A percentile compares a stretch with the other conserved stretches of the same genome.
Conservation (phyloP, 2,888 invertebrate genomes). For the Plebejus anna region DNA sequence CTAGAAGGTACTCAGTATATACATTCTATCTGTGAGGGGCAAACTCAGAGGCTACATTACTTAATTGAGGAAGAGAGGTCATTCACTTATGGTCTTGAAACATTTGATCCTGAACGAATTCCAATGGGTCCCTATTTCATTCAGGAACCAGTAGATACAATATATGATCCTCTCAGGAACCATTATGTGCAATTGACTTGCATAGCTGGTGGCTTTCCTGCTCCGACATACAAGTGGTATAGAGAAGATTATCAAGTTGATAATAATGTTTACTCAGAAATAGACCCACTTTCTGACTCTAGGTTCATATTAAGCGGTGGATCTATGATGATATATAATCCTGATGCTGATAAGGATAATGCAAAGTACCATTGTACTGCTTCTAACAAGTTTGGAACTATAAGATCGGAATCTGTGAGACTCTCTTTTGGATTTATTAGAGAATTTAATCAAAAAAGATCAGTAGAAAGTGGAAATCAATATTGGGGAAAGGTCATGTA, state of each 20-base stretch:
- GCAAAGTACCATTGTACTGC: conserved; percentile 96
- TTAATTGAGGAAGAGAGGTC: conserved; percentile 86
- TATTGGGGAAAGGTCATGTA: conserved; percentile 96
- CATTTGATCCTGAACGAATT: conserved; percentile 88
- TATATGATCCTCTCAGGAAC: conserved; percentile 88
- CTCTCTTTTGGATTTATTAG: conserved; percentile 94
- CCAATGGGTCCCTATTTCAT: conserved; percentile 94
- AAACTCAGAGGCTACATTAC: conserved; percentile 85
- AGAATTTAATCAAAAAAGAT: conserved; percentile 93
- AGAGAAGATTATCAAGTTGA: conserved; percentile 92
- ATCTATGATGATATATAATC: conserved; percentile 91
- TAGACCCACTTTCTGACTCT: conserved; percentile 87
- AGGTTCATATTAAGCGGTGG: conserved; percentile 95
- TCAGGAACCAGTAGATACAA: conserved; percentile 89
- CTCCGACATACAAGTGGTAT: conserved; percentile 94
- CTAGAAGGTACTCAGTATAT: conserved; percentile 87
- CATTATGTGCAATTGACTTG: conserved; percentile 90
- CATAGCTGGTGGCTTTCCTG: conserved; percentile 92
- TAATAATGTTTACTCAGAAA: conserved; percentile 83
- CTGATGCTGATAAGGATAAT: conserved; percentile 89
- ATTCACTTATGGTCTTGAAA: conserved; percentile 91
- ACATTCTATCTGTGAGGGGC: conserved; percentile 94
- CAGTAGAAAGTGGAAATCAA: conserved; percentile 90
- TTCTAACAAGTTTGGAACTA: conserved; percentile 91
- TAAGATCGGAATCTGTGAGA: conserved; percentile 92